phyloP scores from a whole-genome alignment of 2,113 vertebrate species.

The Lepisosteus oculatus region DNA sequence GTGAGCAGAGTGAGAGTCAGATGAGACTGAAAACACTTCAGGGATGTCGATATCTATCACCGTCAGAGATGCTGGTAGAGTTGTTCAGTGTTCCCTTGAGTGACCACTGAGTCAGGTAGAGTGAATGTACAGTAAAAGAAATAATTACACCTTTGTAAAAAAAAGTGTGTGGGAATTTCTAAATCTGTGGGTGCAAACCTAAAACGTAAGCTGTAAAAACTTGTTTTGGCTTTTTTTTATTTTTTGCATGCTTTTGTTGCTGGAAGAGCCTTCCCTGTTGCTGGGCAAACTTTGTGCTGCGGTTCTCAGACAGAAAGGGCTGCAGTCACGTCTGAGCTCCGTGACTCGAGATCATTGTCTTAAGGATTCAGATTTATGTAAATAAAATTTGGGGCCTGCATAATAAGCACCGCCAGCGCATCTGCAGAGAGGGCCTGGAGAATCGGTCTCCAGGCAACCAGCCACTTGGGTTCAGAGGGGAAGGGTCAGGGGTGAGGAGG shows the following conservation, averaged over 20 bases:
- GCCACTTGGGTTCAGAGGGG: constrained; percentile 16
- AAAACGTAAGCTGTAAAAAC: too few species aligned
- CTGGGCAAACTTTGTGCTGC: background rate
- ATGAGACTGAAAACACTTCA: too few species aligned
- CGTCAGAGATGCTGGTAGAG: too few species aligned
- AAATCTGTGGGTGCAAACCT: too few species aligned
- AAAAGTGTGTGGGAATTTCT: too few species aligned
- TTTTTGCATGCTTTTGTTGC: background rate
- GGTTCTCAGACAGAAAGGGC: constrained; percentile 1
- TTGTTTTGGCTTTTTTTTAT: background rate
- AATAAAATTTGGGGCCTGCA: constrained; percentile 23
- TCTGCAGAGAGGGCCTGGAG: constrained; percentile 15
- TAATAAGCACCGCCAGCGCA: constrained; percentile 16
- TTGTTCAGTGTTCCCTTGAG: too few species aligned
- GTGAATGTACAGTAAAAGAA: too few species aligned
- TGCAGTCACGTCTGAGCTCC: background rate
- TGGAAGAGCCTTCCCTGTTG: background rate
- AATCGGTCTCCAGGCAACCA: constrained; percentile 19
- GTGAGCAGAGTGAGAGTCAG: too few species aligned
- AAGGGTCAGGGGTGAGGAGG: constrained; percentile 18
- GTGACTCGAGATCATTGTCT: constrained; percentile 13
- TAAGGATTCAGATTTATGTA: constrained; percentile 29
- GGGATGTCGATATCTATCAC: too few species aligned
- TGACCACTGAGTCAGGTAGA: too few species aligned
- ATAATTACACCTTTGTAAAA: too few species aligned